Base-by-base conservation (phyloP, 2,888 invertebrate species). In the Hyles lineata region DNA sequence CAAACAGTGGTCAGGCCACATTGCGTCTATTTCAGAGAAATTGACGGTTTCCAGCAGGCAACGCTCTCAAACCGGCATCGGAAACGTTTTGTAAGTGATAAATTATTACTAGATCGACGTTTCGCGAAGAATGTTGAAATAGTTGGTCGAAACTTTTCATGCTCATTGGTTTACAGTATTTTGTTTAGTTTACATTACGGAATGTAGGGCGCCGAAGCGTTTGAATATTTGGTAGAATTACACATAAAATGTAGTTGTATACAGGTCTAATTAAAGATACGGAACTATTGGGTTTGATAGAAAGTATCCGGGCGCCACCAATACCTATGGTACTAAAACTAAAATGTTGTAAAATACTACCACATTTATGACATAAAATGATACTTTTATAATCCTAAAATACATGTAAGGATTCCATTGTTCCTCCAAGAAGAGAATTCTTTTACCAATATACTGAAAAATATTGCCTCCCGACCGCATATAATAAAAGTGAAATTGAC, bases 21-120 rank as follows among this genome's bases (percentile, higher is more conserved):
- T 91, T 91, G 90, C 90, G 87, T 87, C 89, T 80, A 87, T 89
- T 92, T 91, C 91, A 89, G 87, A 90, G 91, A 91, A 90, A 90
- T 89, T 87, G 89, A 84, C 88, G 88, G 88, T 89, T 90, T 89
- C 90, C 86, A 89, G 83, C 83, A 84, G 87, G 79, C 83, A 84
- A 87, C 87, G 85, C 86, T 87, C 85, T 84, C 83, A 83, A 85
- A 87, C 87, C 85, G 88, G 85, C 86, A 86, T 88, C 89, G 89
- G 90, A 91, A 90, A 90, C 90, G 89, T 89, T 90, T 90, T 91
- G 90, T 90, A 86, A 89, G 87, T 88, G 88, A 89, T 89, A 89
- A 89, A 90, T 91, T 87, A 85, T 83, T 83, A 61, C 35, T 58
- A 35, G 35, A 72, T 72, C 58, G 58, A 67, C 58, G 55, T 63